These are phyloP conservation scores for Monomorium pharaonis DNA, from an alignment of 1,140 invertebrate genomes.

Conservation along the genomic window DNA sequence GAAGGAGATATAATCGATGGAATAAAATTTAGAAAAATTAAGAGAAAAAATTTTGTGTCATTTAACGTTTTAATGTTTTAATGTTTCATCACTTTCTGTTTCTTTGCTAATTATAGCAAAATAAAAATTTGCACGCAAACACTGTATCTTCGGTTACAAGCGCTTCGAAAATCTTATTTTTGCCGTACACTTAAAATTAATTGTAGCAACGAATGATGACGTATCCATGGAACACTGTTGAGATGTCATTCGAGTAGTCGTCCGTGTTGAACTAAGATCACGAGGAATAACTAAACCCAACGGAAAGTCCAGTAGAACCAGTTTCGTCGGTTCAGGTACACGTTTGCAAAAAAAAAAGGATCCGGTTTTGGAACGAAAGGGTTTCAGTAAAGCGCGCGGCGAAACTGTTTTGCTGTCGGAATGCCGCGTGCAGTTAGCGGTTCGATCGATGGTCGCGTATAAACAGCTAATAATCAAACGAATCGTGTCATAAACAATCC, in stretches of 20 bases:
- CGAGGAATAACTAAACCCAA: slow-evolving; percentile 35
- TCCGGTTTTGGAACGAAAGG: slow-evolving; percentile 65
- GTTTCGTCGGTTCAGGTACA: slow-evolving; percentile 51
- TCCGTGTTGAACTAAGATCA: slow-evolving; percentile 58
- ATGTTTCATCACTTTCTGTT: background rate
- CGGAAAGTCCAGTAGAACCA: slow-evolving; percentile 59
- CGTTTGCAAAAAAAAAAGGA: slow-evolving; percentile 37
- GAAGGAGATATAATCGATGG: background rate
- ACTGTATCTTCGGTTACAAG: background rate
- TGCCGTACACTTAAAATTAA: slow-evolving; percentile 21
- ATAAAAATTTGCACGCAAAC: background rate
- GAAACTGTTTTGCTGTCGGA: slow-evolving; percentile 72
- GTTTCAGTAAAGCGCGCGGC: slow-evolving; percentile 63
- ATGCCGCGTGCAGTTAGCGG: slow-evolving; percentile 73
- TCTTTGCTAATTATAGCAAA: background rate
- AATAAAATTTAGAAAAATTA: background rate
- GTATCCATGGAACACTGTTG: slow-evolving; percentile 46
- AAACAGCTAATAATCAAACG: slow-evolving; percentile 85
- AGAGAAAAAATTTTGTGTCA: background rate
- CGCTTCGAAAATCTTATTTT: background rate
- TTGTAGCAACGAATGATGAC: background rate
- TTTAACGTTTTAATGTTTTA: background rate
- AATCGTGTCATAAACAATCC: slow-evolving; percentile 83
- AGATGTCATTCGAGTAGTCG: slow-evolving; percentile 11
- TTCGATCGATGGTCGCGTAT: slow-evolving; percentile 80